Evolutionary conservation across 2,888 invertebrate species (phyloP).

Genomic region (Erannis defoliaria): DNA sequence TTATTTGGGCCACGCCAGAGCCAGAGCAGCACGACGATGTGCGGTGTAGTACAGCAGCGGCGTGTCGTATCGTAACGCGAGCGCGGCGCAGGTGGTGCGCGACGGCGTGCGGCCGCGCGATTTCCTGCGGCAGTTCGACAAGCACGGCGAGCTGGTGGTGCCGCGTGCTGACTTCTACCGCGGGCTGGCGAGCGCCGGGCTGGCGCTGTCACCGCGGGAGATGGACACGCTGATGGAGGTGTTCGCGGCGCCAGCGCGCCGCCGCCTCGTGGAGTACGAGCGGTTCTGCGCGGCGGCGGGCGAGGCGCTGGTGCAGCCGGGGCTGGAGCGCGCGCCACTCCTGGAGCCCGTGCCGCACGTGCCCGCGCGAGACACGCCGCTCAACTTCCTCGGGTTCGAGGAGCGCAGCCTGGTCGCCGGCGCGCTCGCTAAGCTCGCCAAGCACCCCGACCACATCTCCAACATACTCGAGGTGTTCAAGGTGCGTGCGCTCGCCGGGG

Average conservation of each 20-base stretch:
- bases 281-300: slow-evolving; percentile 89
- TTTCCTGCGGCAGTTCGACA: slow-evolving; percentile 90
- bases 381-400: slow-evolving; percentile 90
- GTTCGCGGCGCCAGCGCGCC: slow-evolving; percentile 88
- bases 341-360: slow-evolving; percentile 90
- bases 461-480: slow-evolving; percentile 90
- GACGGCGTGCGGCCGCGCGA: slow-evolving; percentile 89
- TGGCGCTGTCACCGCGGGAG: slow-evolving; percentile 89
- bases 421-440: slow-evolving; percentile 90
- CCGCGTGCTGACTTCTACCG: slow-evolving; percentile 90
- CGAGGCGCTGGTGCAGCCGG: slow-evolving; percentile 89
- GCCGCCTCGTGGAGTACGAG: slow-evolving; percentile 88
- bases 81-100: slow-evolving; percentile 83
- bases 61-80: background rate
- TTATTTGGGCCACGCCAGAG: too few species aligned
- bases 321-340: slow-evolving; percentile 89
- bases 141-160: slow-evolving; percentile 87
- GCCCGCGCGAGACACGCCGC: slow-evolving; percentile 88
- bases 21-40: too few species aligned
- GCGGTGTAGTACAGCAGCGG: too few species aligned
- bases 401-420: slow-evolving; percentile 88
- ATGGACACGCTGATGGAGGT: slow-evolving; percentile 89
- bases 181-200: slow-evolving; percentile 88
- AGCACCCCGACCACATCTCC: slow-evolving; percentile 88
- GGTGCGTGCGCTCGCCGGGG: too few species aligned